Evolutionary conservation across 2,888 invertebrate species (phyloP).

Genomic region (Helobdella robusta): DNA sequence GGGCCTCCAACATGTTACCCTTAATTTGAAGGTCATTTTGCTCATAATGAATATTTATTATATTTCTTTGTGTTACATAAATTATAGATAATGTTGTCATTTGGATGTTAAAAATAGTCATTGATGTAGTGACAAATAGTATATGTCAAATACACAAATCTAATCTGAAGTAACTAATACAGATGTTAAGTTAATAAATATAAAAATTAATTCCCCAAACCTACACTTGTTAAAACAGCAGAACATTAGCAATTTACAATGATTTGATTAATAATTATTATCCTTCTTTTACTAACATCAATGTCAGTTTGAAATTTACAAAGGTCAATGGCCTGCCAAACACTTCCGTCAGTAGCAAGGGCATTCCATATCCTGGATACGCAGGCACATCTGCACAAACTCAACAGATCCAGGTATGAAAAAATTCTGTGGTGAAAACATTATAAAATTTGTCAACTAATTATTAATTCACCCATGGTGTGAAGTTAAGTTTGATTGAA

Average conservation of each 20-base stretch:
- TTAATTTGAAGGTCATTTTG: constrained; percentile 38
- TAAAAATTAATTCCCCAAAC: too few species aligned
- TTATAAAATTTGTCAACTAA: neutral
- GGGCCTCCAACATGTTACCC: constrained; percentile 77
- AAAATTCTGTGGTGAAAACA: constrained; percentile 38
- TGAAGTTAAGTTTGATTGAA: too few species aligned
- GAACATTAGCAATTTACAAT: too few species aligned
- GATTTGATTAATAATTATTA: too few species aligned
- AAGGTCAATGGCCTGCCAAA: constrained; percentile 97
- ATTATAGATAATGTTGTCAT: too few species aligned
- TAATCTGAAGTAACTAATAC: too few species aligned
- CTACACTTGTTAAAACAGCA: too few species aligned
- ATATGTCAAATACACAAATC: too few species aligned
- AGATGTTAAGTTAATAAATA: too few species aligned
- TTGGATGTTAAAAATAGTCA: neutral
- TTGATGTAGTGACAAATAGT: too few species aligned
- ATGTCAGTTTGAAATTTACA: constrained; percentile 97
- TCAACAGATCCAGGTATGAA: constrained; percentile 88
- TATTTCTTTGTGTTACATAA: neutral
- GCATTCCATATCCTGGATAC: constrained; percentile 76
- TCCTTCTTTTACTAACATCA: constrained; percentile 65
- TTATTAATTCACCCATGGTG: too few species aligned
- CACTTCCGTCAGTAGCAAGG: constrained; percentile 92
- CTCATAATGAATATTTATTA: too few species aligned
- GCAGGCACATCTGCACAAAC: constrained; percentile 78